Evolutionary conservation across 2,113 vertebrate genomes (phyloP).

Genomic region (Pimephales promelas): DNA sequence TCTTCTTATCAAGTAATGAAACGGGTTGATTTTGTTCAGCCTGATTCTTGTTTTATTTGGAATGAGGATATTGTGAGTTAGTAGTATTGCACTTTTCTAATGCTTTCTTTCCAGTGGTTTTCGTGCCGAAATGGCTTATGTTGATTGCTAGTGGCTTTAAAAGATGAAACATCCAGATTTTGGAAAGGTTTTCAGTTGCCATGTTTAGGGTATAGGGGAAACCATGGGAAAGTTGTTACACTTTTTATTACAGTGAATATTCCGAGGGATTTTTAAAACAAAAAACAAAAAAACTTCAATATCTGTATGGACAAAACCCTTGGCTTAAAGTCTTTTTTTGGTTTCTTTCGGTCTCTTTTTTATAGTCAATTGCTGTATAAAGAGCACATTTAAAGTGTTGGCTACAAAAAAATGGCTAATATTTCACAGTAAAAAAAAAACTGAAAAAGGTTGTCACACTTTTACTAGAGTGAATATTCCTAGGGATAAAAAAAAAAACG

Average conservation of each 20-base stretch:
- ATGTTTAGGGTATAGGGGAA: no score
- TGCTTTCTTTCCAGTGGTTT: neutral
- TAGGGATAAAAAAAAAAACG: no score
- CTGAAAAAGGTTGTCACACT: no score
- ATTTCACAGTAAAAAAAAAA: neutral
- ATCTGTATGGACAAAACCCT: no score
- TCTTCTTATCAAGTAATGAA: neutral
- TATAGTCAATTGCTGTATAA: neutral
- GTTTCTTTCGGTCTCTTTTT: neutral
- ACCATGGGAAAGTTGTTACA: neutral
- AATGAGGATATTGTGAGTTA: neutral
- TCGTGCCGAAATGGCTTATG: neutral
- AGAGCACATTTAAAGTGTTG: neutral
- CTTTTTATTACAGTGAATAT: neutral
- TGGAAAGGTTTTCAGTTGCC: neutral
- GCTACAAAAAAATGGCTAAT: neutral
- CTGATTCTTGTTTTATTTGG: neutral
- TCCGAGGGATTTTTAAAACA: neutral
- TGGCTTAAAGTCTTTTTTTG: no score
- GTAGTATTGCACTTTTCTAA: slow-evolving; percentile 6
- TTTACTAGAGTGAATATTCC: no score
- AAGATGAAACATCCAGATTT: neutral
- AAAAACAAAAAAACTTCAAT: no score
- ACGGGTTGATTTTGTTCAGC: slow-evolving; percentile 1
- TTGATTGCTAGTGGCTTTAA: neutral